Percentiles rank a stretch among this genome's conserved stretches.
phyloP scores from a whole-genome alignment of 1,140 invertebrate species.

The Brachionus plicatilis region DNA sequence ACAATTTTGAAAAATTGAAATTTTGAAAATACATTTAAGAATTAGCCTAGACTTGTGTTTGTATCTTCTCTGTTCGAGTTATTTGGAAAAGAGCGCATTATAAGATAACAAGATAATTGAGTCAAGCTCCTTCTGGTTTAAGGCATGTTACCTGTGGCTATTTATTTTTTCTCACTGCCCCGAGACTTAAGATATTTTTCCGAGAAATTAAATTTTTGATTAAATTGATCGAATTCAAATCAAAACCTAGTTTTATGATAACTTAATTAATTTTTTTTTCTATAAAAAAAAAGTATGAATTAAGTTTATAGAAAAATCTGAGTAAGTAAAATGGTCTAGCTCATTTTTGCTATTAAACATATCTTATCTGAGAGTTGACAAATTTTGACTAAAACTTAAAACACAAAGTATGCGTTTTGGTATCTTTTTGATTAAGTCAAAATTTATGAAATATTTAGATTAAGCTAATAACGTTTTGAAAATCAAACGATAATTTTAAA shows the following conservation, averaged over 20 bases:
- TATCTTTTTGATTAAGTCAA: not conserved
- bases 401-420: not conserved
- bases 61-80: not conserved
- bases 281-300: not conserved
- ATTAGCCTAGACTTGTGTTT: not conserved
- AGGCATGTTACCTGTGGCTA: not conserved
- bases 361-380: not conserved
- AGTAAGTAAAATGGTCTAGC: not conserved
- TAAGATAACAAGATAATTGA: not conserved
- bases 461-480: not conserved
- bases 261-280: not conserved
- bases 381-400: not conserved
- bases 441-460: not conserved
- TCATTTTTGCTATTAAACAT: not conserved
- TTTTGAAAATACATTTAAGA: not conserved
- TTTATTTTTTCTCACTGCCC: not conserved
- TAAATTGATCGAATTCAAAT: not conserved
- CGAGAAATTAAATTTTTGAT: not conserved
- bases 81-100: not conserved
- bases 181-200: not conserved
- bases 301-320: not conserved
- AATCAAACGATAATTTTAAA: constrained; percentile 35
- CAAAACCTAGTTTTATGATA: not conserved
- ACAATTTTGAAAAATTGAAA: not conserved
- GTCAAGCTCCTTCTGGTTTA: not conserved